These are phyloP conservation scores for Alouatta palliata DNA, from an alignment of 2,113 vertebrate genomes.

Conservation along the genomic window DNA sequence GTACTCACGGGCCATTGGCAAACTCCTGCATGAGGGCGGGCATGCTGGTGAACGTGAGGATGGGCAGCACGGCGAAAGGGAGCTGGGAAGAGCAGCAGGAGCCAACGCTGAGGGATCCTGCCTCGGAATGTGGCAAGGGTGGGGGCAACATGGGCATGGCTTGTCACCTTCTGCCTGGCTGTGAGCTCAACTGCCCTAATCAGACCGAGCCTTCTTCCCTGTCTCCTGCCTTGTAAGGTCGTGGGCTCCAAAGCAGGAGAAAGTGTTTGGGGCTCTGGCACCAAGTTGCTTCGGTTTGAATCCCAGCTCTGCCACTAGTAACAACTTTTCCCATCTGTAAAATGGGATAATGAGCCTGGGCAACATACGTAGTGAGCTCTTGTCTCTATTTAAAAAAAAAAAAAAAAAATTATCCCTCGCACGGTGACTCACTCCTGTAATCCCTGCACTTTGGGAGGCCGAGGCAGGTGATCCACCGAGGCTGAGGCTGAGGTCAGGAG, in stretches of 20 bases:
- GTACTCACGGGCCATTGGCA: slow-evolving; percentile 84
- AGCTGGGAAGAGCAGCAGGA: slow-evolving; percentile 74
- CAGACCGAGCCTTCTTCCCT: neutral
- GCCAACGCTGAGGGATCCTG: neutral
- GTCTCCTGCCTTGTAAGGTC: neutral
- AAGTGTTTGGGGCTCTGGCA: neutral
- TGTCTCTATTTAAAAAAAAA: no score
- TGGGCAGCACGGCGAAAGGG: slow-evolving; percentile 85
- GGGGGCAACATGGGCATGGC: rapidly evolving
- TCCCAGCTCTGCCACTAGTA: neutral
- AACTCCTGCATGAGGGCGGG: slow-evolving; percentile 86
- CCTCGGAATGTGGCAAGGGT: neutral
- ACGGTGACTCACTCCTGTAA: no score
- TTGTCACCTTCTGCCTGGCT: neutral
- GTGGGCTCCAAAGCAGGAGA: neutral
- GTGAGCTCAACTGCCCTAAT: neutral
- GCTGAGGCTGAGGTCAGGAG: no score
- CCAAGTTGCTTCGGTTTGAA: neutral
- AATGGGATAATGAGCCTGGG: neutral
- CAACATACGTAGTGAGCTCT: no score
- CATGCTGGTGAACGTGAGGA: slow-evolving; percentile 89
- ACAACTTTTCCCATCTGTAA: neutral
- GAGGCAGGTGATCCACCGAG: no score
- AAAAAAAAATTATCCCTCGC: no score
- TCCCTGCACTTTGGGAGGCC: no score